phyloP scores from a whole-genome alignment of 1,140 invertebrate species.

The Agrypnia vestita region DNA sequence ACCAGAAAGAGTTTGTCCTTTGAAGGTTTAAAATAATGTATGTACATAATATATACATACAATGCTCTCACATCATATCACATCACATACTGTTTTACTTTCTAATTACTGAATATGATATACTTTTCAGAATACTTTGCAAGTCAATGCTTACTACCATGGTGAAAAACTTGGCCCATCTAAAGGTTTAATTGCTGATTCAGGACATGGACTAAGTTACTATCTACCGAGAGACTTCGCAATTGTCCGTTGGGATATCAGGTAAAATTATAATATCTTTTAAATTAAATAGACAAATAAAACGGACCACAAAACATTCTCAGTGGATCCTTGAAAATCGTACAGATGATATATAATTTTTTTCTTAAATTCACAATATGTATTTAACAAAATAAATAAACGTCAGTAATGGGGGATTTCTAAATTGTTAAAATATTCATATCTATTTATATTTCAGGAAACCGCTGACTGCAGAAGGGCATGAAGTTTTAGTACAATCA shows the following conservation, averaged over 20 bases:
- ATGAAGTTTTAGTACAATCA: conserved; percentile 64
- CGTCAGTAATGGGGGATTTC: neutral
- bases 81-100: too few species aligned
- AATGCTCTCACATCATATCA: too few species aligned
- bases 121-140: neutral
- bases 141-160: conserved; percentile 46
- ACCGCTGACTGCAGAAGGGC: conserved; percentile 63
- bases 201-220: conserved; percentile 63
- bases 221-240: conserved; percentile 65
- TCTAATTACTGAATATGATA: too few species aligned
- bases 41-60: too few species aligned
- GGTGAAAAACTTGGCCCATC: conserved; percentile 65
- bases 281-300: conserved; percentile 28
- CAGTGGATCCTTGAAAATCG: neutral
- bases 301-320: neutral
- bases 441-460: conserved; percentile 58
- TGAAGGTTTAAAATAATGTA: too few species aligned
- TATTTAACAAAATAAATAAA: neutral
- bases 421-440: neutral
- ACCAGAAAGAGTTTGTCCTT: too few species aligned
- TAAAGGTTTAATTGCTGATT: conserved; percentile 62
- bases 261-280: conserved; percentile 52
- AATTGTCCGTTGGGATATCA: conserved; percentile 64
- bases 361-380: neutral
- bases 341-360: neutral